Evolutionary conservation across 2,113 vertebrate species (phyloP).

Genomic region (Nothocercus nigrocapillus): DNA sequence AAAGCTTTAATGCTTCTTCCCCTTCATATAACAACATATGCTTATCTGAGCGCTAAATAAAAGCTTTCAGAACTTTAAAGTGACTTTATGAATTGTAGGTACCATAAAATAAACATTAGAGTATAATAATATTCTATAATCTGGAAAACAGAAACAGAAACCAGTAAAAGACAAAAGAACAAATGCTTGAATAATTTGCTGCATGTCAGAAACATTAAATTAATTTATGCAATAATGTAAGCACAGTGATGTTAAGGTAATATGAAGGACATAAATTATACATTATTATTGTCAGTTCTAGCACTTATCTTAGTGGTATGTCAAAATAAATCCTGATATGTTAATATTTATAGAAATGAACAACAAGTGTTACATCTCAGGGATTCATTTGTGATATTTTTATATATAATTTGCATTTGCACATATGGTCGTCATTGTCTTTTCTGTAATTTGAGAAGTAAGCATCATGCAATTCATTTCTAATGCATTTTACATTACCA

Average conservation of each 20-base stretch:
- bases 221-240: constrained; percentile 85
- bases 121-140: constrained; percentile 71
- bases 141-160: constrained; percentile 68
- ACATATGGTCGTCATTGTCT: constrained; percentile 74
- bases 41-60: constrained; percentile 66
- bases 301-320: constrained; percentile 79
- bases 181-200: constrained; percentile 79
- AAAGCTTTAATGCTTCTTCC: constrained; percentile 50
- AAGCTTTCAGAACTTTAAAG: constrained; percentile 69
- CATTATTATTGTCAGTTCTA: constrained; percentile 84
- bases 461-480: constrained; percentile 70
- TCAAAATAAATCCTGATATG: constrained; percentile 82
- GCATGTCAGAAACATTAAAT: constrained; percentile 81
- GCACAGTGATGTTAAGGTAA: constrained; percentile 81
- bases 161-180: constrained; percentile 76
- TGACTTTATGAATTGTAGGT: constrained; percentile 71
- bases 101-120: constrained; percentile 73
- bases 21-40: constrained; percentile 38
- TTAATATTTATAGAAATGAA: constrained; percentile 84
- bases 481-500: constrained; percentile 74
- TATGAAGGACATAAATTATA: constrained; percentile 83
- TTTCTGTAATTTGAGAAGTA: constrained; percentile 72
- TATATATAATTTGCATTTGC: constrained; percentile 68
- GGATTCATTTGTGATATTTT: constrained; percentile 70
- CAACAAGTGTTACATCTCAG: constrained; percentile 78